Percentiles rank a stretch among this genome's conserved stretches.
phyloP scores from a whole-genome alignment of 1,140 invertebrate species.

The Zaprionus taronus region DNA sequence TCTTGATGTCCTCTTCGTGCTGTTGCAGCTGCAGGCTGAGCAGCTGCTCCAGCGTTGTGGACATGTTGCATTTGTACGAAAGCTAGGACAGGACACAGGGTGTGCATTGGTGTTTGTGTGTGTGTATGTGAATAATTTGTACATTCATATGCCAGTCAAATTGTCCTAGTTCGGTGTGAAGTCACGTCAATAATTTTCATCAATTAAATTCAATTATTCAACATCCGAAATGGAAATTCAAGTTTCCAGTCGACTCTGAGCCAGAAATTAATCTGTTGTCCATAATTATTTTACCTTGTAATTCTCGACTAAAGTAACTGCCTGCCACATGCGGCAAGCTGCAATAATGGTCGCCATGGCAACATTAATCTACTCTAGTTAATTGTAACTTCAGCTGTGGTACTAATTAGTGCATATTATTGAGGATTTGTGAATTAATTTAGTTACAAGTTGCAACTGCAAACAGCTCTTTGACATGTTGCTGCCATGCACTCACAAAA shows the following conservation, averaged over 20 bases:
- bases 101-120: not conserved
- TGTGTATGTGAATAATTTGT: not conserved
- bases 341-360: not conserved
- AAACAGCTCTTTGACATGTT: not conserved
- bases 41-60: conserved; percentile 91
- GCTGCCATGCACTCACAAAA: not conserved
- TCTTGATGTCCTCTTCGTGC: conserved; percentile 94
- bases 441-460: not conserved
- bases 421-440: not conserved
- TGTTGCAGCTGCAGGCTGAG: conserved; percentile 92
- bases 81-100: conserved; percentile 84
- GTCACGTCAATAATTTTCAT: not conserved
- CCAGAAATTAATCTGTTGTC: not conserved
- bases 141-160: not conserved
- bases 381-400: not conserved
- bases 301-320: not conserved
- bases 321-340: not conserved
- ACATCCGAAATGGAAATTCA: not conserved
- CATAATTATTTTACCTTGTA: not conserved
- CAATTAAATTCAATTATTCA: conserved; percentile 9
- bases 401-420: conserved; percentile 41
- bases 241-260: not conserved
- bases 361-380: not conserved
- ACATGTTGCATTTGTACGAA: conserved; percentile 86
- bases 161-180: not conserved